Conservation (phyloP, 2,113 vertebrate genomes). For the Urocitellus parryii region DNA sequence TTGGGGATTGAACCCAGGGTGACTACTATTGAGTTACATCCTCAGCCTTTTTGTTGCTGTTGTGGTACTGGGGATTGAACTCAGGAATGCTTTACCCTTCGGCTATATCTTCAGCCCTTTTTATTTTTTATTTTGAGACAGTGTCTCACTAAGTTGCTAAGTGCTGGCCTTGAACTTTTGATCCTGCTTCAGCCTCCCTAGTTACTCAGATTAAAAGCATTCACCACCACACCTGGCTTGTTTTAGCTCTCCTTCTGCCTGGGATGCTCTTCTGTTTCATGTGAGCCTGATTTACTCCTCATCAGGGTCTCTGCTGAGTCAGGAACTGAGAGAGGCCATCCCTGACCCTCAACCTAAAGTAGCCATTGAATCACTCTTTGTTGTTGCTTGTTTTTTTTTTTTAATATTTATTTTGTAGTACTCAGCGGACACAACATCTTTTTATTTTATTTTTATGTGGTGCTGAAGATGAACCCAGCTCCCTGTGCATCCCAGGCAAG, state of each 20-base stretch:
- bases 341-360: not conserved
- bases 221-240: not conserved
- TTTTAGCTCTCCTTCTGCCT: not conserved
- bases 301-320: not conserved
- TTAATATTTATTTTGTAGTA: no score
- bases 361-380: not conserved
- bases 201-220: not conserved
- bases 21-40: no score
- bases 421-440: no score
- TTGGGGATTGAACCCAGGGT: no score
- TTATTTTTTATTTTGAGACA: no score
- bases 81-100: no score
- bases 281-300: not conserved
- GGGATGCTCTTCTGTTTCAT: not conserved
- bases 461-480: no score
- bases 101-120: no score
- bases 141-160: not conserved
- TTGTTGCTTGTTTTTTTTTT: not conserved
- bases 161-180: not conserved
- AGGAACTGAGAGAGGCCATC: not conserved
- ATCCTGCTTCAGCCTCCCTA: not conserved
- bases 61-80: no score
- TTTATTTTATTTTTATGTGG: no score
- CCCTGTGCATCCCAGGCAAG: no score
- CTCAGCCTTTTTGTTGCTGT: no score